Base-by-base conservation (phyloP, 2,888 invertebrate genomes). In the Rhopalosiphum nymphaeae region DNA sequence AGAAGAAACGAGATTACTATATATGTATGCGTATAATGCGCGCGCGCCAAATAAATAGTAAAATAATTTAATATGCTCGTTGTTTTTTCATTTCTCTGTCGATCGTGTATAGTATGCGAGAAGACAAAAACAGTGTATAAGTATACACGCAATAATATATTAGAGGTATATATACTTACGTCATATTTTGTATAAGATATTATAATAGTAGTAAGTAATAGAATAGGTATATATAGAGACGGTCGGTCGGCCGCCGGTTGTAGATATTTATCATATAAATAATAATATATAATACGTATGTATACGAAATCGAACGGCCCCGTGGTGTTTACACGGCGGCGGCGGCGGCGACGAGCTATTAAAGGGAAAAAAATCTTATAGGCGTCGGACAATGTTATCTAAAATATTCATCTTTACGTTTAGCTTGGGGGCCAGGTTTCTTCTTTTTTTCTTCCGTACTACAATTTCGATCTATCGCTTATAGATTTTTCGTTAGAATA, bases 381-480 rank as follows among this genome's bases (percentile, higher is more conserved):
- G 87, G 86, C 92, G 92, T 88, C 92, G 67, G 44, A 92, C 92
- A 88, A 88, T 88, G 92, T 88, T 92, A 88, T 92, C 92, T 53
- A 10, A 88, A 92, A 88, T 92, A 92, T 78, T 88, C 67, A 92
- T 88, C 88, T 92, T 53, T 9, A 46, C 53, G 78, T 78, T 92
- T 86, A 29, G 49, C 88, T 44, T 36, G 86, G 42, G 61, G 61
- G 61, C 67, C 67, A 53, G 67, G 53, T 78, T 67, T 88, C 21
- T 67, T 85, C 56, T 53, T 89, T 26, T 89, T n/a, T 29, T 57
- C 29, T 3, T 88, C 21, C 29, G 42, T 10, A 44, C 0, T 61
- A n/a, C 25, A n/a, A 44, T 88, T 92, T 78, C 88, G 67, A 92
- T 88, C 42, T 88, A 88, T 78, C 44, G 49, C 46, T 44, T 89